Conservation (phyloP, 2,113 vertebrate genomes). For the Pedetes capensis region DNA sequence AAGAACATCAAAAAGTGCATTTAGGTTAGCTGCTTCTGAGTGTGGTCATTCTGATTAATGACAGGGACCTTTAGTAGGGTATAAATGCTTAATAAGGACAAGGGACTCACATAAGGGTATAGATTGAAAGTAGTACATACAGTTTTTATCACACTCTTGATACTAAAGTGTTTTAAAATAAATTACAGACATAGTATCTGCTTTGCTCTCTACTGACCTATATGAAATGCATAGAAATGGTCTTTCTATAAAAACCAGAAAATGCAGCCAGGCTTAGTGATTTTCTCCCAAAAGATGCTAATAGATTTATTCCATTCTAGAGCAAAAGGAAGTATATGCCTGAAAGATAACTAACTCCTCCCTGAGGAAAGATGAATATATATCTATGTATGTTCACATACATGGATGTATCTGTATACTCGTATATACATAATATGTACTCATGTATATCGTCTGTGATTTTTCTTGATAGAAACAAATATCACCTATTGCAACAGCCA, state of each 20-base stretch:
- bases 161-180: background rate
- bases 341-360: background rate
- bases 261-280: background rate
- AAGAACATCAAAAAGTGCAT: background rate
- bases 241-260: background rate
- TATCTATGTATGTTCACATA: background rate
- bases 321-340: background rate
- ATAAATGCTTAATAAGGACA: background rate
- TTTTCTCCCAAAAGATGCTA: background rate
- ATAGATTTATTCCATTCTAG: background rate
- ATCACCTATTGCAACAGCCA: background rate
- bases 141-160: background rate
- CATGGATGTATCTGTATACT: too few relatives aligned
- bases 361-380: background rate
- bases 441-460: accelerated
- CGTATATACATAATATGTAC: accelerated
- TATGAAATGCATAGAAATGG: background rate
- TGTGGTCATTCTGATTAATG: background rate
- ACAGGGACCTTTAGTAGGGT: accelerated
- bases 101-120: background rate
- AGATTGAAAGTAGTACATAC: background rate
- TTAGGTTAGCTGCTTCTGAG: background rate
- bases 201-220: background rate
- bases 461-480: background rate
- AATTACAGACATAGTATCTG: background rate